A percentile compares a stretch with the other conserved stretches of the same genome.
Evolutionary conservation across 2,888 invertebrate species (phyloP).

Genomic region (Tromatobia lineatoria): DNA sequence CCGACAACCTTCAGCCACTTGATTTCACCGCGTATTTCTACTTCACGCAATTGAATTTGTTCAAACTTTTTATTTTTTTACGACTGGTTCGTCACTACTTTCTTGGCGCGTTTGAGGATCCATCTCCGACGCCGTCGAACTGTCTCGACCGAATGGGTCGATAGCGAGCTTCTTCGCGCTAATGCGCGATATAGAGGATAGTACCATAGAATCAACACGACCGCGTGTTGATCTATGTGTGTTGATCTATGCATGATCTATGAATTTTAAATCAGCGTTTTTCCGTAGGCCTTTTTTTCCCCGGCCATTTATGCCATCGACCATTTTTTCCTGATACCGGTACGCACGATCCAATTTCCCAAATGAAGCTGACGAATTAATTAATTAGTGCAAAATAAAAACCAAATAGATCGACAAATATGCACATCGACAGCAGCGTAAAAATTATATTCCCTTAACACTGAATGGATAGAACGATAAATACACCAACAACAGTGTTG

Average conservation of each 20-base stretch:
- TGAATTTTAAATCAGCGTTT: too few species aligned
- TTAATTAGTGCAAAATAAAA: too few species aligned
- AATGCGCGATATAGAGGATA: background rate
- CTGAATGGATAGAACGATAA: background rate
- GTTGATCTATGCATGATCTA: too few species aligned
- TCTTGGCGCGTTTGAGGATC: background rate
- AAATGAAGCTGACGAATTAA: too few species aligned
- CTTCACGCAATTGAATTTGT: background rate
- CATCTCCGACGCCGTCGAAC: background rate
- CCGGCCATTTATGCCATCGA: too few species aligned
- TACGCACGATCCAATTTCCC: background rate
- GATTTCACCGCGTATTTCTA: background rate
- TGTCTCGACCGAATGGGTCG: background rate
- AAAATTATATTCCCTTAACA: too few species aligned
- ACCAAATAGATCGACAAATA: too few species aligned
- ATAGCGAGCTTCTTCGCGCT: background rate
- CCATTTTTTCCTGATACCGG: too few species aligned
- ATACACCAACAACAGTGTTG: constrained; percentile 9
- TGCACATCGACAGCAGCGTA: too few species aligned
- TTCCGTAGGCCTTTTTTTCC: too few species aligned
- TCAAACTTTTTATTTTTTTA: background rate
- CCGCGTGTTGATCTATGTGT: background rate
- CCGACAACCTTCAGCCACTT: background rate
- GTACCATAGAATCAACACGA: background rate
- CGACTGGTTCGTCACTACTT: background rate